Evolutionary conservation across 2,113 vertebrate species (phyloP), one percentile per base, ranked within the genome.

Genomic region (Tupaia tana): DNA sequence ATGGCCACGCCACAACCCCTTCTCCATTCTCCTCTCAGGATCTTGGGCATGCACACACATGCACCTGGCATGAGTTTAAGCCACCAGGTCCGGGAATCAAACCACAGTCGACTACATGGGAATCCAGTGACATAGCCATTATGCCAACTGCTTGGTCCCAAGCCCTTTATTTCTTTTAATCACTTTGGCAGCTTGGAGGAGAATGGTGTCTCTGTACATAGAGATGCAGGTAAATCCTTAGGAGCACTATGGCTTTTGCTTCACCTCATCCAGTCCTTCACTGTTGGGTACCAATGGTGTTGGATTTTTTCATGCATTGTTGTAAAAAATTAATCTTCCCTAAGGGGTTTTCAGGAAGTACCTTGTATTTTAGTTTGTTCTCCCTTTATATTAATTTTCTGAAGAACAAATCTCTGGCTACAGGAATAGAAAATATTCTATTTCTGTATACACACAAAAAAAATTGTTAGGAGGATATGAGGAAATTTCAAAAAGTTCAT

Each of bases 161-260:
- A 24, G 15, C 75, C 11, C 54, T 87, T 94, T 27, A 58, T 78
- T 94, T 84, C 83, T 91, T 93, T 90, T 70, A 59, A 59, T 14
- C n/a, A 81, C 27, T 27, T 27, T 90, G 7, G 6, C 27, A 54
- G 31, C 34, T 27, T 12, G 20, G 54, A 70, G 5, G 43, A 31
- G 14, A 56, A 24, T n/a, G 2, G 1, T 58, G 4, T 25, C 59
- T 84, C 29, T 88, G 12, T 77, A n/a, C 54, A 71, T 25, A 83
- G 73, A 86, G 29, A 59, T 71, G 19, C 16, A 43, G 18, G 13
- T 71, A 87, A 61, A 84, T 43, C 67, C 73, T 88, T 91, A 64
- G 11, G 66, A 64, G 70, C 22, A 1, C 20, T 58, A 9, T 86
- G 59, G 22, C 25, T 89, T 83, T 90, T 94, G 34, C 14, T 24